phyloP scores from a whole-genome alignment of 1,140 invertebrate genomes.

The Drosophila kepulauana region DNA sequence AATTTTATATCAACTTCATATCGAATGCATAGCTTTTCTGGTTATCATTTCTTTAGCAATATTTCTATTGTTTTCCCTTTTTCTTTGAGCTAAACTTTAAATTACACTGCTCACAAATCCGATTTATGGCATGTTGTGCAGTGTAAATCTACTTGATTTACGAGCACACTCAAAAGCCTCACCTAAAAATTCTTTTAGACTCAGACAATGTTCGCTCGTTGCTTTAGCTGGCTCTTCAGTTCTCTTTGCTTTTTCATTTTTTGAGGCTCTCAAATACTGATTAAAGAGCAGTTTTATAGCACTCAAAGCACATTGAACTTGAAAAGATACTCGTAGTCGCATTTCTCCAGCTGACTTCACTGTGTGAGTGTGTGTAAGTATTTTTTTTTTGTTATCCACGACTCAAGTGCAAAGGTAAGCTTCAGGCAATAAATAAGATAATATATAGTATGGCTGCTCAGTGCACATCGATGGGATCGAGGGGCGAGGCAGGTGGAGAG shows the following conservation, averaged over 20 bases:
- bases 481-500: neutral
- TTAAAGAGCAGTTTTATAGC: constrained; percentile 28
- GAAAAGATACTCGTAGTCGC: constrained; percentile 16
- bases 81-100: no score
- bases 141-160: neutral
- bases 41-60: no score
- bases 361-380: neutral
- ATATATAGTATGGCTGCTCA: constrained; percentile 33
- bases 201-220: neutral
- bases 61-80: no score
- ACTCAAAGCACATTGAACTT: constrained; percentile 37
- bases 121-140: no score
- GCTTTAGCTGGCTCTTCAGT: neutral
- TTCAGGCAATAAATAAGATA: constrained; percentile 50
- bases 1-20: no score
- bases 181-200: neutral
- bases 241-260: neutral
- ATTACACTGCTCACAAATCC: no score
- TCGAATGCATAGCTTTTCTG: no score
- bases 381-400: constrained; percentile 4
- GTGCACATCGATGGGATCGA: neutral
- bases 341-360: neutral
- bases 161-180: neutral
- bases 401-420: constrained; percentile 47
- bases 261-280: constrained; percentile 4